Base-by-base conservation (phyloP, 1,140 invertebrate genomes). In the Caenorhabditis latens region DNA sequence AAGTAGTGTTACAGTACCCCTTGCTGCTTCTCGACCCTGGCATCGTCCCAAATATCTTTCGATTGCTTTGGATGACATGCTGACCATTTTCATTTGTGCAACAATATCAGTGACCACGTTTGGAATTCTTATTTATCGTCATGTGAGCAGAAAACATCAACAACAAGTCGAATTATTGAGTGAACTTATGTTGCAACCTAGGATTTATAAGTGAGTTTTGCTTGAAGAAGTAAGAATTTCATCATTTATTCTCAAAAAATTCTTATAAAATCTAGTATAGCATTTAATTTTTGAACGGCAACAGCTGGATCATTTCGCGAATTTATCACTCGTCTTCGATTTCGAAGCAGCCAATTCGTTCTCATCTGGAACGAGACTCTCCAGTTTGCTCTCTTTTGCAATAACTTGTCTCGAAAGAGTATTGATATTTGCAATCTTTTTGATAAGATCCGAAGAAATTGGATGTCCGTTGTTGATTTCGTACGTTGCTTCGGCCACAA, bases 51-150 rank as follows among this genome's bases (percentile, higher is more conserved):
- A 86, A 46, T 57, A 83, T 65, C 86, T 86, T 48, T 53, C 46
- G 4, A 86, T 86, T 84, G 86, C 86, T 16, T 55, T 86, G 42
- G 86, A 86, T 65, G 86, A 86, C 24, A 83, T 86, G 82, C 43
- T 86, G 6, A 79, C 65, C 16, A 86, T 86, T 43, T 79, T 71
- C 50, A 75, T 86, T 46, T 86, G 86, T 83, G 75, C 86, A 13
- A 86, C 55, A 19, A 82, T 86, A 43, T 86, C 61, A 19, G 61
- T 55, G 3, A 24, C 57, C 2, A 83, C 58, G 4, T 71, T 71
- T 50, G 86, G 86, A n/a, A 50, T 48, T 63, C 13, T 86, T 3
- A 55, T 84, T 21, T 86, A 86, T 55, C 42, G 55, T 0, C 46
- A 86, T 42, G 82, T 83, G 4, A 86, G 71, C 48, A 67, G 86